phyloP scores from a whole-genome alignment of 2,113 vertebrate species.

The Neomonachus schauinslandi region DNA sequence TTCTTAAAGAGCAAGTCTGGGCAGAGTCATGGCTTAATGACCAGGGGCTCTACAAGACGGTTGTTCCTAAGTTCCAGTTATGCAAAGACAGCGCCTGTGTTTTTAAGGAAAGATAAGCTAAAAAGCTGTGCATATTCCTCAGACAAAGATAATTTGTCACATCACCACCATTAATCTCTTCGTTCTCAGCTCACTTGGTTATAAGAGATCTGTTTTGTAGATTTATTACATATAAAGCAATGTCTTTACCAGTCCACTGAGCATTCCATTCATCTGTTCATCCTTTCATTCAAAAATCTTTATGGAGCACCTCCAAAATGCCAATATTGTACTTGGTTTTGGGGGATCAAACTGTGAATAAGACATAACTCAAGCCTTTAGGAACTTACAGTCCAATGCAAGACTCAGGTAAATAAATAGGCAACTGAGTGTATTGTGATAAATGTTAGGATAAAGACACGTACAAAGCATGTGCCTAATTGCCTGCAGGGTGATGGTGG shows the following conservation, averaged over 20 bases:
- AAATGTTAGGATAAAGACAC: background rate
- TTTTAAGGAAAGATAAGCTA: constrained; percentile 29
- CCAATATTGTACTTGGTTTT: background rate
- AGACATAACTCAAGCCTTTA: background rate
- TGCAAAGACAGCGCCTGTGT: background rate
- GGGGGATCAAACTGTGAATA: background rate
- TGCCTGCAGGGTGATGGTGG: background rate
- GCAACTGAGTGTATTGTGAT: background rate
- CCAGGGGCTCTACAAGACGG: constrained; percentile 1
- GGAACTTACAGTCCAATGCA: background rate
- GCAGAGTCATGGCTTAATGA: constrained; percentile 68
- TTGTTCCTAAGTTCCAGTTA: constrained; percentile 50
- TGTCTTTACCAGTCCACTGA: background rate
- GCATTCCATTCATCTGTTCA: constrained; percentile 12
- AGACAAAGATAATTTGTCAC: constrained; percentile 44
- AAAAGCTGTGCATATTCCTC: background rate
- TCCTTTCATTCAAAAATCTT: constrained; percentile 22
- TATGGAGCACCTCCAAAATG: background rate
- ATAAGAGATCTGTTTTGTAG: background rate
- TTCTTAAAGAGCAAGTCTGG: constrained; percentile 72
- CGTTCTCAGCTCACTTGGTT: constrained; percentile 19
- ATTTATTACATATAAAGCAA: constrained; percentile 52
- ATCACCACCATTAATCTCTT: constrained; percentile 4
- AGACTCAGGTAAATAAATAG: background rate
- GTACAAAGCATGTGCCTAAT: background rate